Percentiles rank a stretch among this genome's conserved stretches.
These are phyloP conservation scores for Hecatera dysodea DNA, from an alignment of 2,888 invertebrate genomes.

Conservation along the genomic window DNA sequence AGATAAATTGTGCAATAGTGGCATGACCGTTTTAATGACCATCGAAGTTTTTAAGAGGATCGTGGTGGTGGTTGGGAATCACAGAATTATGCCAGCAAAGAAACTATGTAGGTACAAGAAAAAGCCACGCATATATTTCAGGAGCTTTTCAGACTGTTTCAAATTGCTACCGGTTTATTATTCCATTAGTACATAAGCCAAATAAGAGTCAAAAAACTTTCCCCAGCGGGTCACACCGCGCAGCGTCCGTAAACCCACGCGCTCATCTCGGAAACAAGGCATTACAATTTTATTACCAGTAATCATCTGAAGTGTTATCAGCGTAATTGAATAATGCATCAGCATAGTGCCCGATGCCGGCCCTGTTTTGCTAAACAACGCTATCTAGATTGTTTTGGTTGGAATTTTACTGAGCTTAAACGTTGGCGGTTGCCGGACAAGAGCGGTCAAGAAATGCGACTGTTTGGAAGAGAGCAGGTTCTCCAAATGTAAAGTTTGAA, in stretches of 20 bases:
- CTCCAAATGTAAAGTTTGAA: neutral
- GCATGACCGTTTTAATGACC: neutral
- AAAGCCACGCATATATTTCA: neutral
- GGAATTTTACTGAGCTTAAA: slow-evolving; percentile 22
- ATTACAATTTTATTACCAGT: slow-evolving; percentile 89
- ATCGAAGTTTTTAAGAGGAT: neutral
- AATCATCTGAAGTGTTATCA: slow-evolving; percentile 90
- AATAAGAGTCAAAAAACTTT: slow-evolving; percentile 57
- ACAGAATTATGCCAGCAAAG: neutral
- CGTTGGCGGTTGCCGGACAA: slow-evolving; percentile 13
- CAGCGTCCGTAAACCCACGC: slow-evolving; percentile 79
- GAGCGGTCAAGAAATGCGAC: neutral
- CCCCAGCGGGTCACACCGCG: slow-evolving; percentile 59
- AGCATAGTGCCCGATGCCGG: slow-evolving; percentile 74
- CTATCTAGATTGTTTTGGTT: slow-evolving; percentile 58
- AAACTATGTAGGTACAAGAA: neutral
- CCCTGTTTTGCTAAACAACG: slow-evolving; percentile 63
- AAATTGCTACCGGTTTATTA: slow-evolving; percentile 9
- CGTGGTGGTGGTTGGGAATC: neutral
- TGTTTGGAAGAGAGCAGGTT: neutral
- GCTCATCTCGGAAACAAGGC: slow-evolving; percentile 85
- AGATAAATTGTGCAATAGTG: neutral
- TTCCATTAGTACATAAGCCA: slow-evolving; percentile 1
- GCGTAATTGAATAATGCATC: slow-evolving; percentile 90
- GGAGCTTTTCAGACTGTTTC: neutral